Base-by-base conservation (phyloP, 2,113 vertebrate species). In the Anolis carolinensis region DNA sequence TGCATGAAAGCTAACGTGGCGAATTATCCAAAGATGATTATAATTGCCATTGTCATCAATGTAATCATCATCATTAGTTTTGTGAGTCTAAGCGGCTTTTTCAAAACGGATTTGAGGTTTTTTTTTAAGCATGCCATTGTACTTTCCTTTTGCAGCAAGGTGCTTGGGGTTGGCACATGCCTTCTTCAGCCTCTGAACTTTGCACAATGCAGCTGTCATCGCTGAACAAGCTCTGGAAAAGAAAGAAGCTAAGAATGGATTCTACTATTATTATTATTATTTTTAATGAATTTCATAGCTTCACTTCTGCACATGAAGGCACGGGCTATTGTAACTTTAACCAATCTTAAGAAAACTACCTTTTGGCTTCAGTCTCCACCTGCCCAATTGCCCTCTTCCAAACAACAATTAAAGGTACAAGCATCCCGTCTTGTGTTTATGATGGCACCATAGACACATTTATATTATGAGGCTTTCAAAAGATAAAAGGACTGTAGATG, bases 21-120 rank as follows among this genome's bases (percentile, higher is more conserved):
- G 86, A 93, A 93, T 95, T 95, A 90, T 95, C 94, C 95, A 95
- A 89, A 91, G 80, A 89, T 94, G 90, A 95, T 95, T 95, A 92
- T 93, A 94, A 95, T 95, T 95, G 92, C 94, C 93, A 89, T 92
- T 86, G 91, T 93, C 89, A 30, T 95, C 93, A 95, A 93, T 76
- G 92, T 93, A 91, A 95, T 93, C 84, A 94, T 96, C 88, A 94
- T 95, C 89, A 86, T 86, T 86, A 86, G 71, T 81, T 96, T 95
- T 93, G 91, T 91, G 91, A 92, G 88, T 81, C 85, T 93, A 93
- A 90, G 92, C 94, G 91, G 93, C 81, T 95, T 81, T 93, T 93
- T 94, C 94, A 91, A 92, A 91, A 89, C 83, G 90, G 86, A 92
- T 75, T 90, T 94, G 85, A 27, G 27, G 25, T 27, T 93, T 93